Base-by-base conservation (phyloP, 1,140 invertebrate species). In the Luehdorfia chinensis region DNA sequence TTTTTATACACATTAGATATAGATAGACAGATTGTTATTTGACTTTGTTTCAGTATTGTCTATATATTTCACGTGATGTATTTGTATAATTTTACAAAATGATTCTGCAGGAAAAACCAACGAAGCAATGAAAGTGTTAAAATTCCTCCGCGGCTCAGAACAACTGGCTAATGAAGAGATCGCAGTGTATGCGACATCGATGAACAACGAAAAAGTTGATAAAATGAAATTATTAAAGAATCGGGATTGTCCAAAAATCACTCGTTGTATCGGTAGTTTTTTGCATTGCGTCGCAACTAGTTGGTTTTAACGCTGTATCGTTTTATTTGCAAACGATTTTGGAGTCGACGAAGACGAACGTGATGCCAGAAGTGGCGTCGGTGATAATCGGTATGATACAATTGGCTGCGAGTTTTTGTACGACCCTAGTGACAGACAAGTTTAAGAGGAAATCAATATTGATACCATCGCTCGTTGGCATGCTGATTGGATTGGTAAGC, bases 271-370 rank as follows among this genome's bases (percentile, higher is more conserved):
- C 73, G 28, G 59, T 81, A 13, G 74, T 69, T 0, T 69, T 93
- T 1, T 88, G 92, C 75, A 74, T 88, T 56, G 89, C 92, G 55
- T 89, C 90, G 51, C 92, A 94, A 62, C 67, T 91, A 16, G 89
- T 87, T 16, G 93, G 93, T 0, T 91, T 91, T 43, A 92, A 93
- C 58, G 91, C 90, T 1, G 88, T 93, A 0, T 80, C 93, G 7
- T 93, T 93, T 66, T 93, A 93, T 66, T 90, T 92, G 0, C 90
- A 91, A 13, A 74, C 78, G 0, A 91, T 94, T 32, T 91, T 94
- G 56, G 47, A 87, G 34, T 78, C 81, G 1, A 88, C 89, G 8
- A 78, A 87, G 1, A 89, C 85, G 5, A 84, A 83, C 5, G 78
- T 93, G 0, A 79, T 89, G 21, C 84, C 90, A 0, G 87, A 89